Conservation (phyloP, 1,140 invertebrate genomes). For the Drosophila repletoides region DNA sequence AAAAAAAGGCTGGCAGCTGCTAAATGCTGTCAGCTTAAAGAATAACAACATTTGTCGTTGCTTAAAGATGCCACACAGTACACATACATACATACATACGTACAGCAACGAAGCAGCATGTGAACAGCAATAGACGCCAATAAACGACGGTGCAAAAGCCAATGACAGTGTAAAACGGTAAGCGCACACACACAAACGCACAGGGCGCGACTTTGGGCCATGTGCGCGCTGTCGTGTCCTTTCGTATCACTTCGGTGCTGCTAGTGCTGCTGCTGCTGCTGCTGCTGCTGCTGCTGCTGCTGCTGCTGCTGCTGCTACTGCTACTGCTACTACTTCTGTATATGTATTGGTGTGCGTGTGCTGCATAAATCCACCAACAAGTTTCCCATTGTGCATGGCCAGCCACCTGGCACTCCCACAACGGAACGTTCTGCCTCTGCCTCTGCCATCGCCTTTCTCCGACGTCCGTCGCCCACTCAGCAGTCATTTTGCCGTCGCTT, state of each 20-base stretch:
- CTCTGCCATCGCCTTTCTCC: not conserved
- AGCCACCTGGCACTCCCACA: constrained; percentile 21
- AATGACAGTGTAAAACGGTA: constrained; percentile 42
- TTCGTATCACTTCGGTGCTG: constrained; percentile 27
- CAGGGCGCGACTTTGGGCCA: constrained; percentile 41
- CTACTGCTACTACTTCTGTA: not conserved
- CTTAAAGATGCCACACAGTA: constrained; percentile 53
- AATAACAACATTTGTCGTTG: constrained; percentile 19
- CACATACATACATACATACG: constrained; percentile 2
- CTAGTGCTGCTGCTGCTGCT: not conserved
- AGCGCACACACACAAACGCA: constrained; percentile 33
- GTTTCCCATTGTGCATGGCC: constrained; percentile 76
- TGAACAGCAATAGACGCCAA: constrained; percentile 63
- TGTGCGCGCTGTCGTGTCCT: constrained; percentile 54
- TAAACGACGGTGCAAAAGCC: constrained; percentile 47
- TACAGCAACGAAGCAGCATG: constrained; percentile 56
- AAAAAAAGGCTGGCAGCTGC: constrained; percentile 6
- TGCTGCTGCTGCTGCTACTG: not conserved
- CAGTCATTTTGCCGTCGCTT: constrained; percentile 39
- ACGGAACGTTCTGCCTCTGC: not conserved
- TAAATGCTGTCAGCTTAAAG: constrained; percentile 32
- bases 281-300: too few relatives aligned
- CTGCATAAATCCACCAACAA: constrained; percentile 80
- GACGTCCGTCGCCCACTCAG: constrained; percentile 15
- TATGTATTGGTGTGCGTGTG: constrained; percentile 32